Base-by-base conservation (phyloP, 1,140 invertebrate genomes). In the Aphelinus atriplicis region DNA sequence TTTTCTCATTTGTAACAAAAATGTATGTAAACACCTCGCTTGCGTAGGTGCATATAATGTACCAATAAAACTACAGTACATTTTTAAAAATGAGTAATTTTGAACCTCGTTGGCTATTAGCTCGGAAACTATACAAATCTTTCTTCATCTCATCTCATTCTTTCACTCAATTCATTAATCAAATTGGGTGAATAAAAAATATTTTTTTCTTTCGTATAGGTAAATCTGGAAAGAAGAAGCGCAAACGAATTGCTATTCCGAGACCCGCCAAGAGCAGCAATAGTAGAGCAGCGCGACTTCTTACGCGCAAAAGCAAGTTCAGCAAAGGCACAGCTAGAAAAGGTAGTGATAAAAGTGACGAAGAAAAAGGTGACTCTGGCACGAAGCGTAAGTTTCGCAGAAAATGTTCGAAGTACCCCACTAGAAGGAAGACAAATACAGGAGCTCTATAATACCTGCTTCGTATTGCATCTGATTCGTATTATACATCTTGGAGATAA, bases 371-470 rank as follows among this genome's bases (percentile, higher is more conserved):
- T 76, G 66, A 53, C 1, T 1, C 2, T 1, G 57, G 43, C 5
- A 6, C 61, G 2, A 2, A 7, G 1, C 80, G 5, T 0, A 81
- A 81, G 62, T 85, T 85, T 56, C 85, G 83, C 5, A 78, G 84
- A 56, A 85, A 85, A 63, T 86, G 85, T 55, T 83, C 79, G n/a
- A 86, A 86, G 63, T 81, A 81, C 26, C 76, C 51, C 7, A 85
- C 61, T 80, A 69, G 84, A 81, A 79, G 78, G 60, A 53, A 53
- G 51, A 53, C 4, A 53, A 53, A 53, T 26, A 26, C 26, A 26
- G 26, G 26, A 26, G 26, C 26, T 26, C 26, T 26, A 26, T 26
- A 26, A 26, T 26, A 26, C 26, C 26, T 26, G 26, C 26, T 26
- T 26, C 26, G 26, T 26, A 26, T 26, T 26, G 26, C 26, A 26